Evolutionary conservation across 2,888 invertebrate genomes (phyloP).

Genomic region (Leucophora obtusa): DNA sequence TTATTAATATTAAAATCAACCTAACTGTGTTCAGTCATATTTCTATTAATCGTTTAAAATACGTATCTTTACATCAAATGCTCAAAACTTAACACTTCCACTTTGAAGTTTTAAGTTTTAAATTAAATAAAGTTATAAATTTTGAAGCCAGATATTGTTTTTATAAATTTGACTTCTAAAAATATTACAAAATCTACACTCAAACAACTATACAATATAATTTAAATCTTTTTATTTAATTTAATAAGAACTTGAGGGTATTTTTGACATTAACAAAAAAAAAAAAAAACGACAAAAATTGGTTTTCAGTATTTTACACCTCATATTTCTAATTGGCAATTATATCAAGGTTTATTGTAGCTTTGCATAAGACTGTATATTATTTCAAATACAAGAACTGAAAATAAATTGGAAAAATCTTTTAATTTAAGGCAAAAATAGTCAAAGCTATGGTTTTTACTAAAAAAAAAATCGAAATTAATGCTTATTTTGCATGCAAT

Average conservation of each 20-base stretch:
- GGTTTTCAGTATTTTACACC: slow-evolving; percentile 57
- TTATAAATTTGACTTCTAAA: neutral
- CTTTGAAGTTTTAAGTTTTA: neutral
- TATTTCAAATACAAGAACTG: neutral
- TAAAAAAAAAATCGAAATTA: slow-evolving; percentile 53
- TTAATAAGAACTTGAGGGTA: slow-evolving; percentile 51
- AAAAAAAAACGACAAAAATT: slow-evolving; percentile 38
- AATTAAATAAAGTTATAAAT: neutral
- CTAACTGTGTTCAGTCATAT: no score
- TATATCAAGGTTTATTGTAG: slow-evolving; percentile 36
- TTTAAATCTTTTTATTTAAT: slow-evolving; percentile 27
- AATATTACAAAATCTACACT: neutral
- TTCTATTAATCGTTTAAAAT: no score
- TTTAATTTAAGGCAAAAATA: no score
- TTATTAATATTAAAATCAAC: no score
- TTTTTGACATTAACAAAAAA: slow-evolving; percentile 56
- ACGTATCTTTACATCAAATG: no score
- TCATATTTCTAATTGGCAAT: slow-evolving; percentile 62
- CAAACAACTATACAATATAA: neutral
- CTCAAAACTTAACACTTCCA: no score
- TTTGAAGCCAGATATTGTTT: no score
- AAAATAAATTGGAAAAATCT: slow-evolving; percentile 27
- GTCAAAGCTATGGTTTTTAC: no score
- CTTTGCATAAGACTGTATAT: neutral
- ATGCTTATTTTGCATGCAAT: slow-evolving; percentile 58